Conservation (phyloP, 2,113 vertebrate species). For the Nettapus auritus region DNA sequence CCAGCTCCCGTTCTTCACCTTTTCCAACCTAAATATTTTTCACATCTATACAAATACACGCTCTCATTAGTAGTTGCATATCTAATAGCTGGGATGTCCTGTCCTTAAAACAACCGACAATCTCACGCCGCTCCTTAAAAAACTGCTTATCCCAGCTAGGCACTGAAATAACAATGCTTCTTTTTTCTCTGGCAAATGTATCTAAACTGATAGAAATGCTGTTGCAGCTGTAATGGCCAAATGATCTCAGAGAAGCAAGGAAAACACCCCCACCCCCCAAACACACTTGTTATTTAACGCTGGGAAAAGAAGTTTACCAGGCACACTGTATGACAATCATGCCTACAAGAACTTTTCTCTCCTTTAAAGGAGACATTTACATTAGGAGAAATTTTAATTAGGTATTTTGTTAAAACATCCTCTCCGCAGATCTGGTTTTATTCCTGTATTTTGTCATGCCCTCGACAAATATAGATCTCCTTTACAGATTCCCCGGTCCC, state of each 20-base stretch:
- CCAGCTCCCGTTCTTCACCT: not conserved
- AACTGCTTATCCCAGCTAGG: constrained; percentile 9
- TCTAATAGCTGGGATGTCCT: not conserved
- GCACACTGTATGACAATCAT: accelerated
- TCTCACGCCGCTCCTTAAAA: not conserved
- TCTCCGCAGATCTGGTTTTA: not conserved
- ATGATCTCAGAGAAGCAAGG: constrained; percentile 16
- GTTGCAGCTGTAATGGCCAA: constrained; percentile 50
- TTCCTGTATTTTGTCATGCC: not conserved
- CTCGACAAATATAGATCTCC: not conserved
- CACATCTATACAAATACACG: not conserved
- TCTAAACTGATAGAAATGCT: not conserved
- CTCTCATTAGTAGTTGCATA: not conserved
- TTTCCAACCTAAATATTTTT: not conserved
- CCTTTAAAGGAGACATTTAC: not conserved
- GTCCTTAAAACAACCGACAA: constrained; percentile 16
- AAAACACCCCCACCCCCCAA: not conserved
- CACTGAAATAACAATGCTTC: constrained; percentile 41
- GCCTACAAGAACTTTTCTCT: not conserved
- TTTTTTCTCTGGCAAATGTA: constrained; percentile 1
- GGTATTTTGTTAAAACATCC: not conserved
- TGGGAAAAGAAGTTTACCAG: not conserved
- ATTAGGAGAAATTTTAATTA: too few species aligned
- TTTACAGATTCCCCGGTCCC: not conserved
- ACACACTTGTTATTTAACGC: not conserved